Evolutionary conservation across 2,797 vertebrate species (phyloP).

Genomic region (Pangasius mekongensis): DNA sequence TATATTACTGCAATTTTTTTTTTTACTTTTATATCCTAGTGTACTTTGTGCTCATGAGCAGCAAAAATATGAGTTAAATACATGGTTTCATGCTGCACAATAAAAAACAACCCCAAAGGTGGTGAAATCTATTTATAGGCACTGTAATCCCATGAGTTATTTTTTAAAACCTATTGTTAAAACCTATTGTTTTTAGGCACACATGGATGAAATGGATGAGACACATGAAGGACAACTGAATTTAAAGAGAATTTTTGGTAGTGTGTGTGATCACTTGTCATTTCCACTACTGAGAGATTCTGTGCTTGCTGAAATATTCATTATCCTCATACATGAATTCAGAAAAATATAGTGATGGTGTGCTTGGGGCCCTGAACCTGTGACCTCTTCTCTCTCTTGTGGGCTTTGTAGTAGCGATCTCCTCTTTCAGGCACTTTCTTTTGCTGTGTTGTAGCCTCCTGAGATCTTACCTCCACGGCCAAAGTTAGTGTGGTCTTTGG

Average conservation of each 20-base stretch:
- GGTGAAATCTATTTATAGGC: slow-evolving; percentile 3
- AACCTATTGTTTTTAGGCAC: background rate
- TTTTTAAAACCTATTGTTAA: no score
- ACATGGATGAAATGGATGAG: slow-evolving; percentile 63
- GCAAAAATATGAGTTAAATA: background rate
- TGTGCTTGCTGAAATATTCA: slow-evolving; percentile 54
- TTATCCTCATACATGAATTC: slow-evolving; percentile 52
- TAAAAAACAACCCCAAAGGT: slow-evolving; percentile 6
- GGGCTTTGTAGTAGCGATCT: slow-evolving; percentile 39
- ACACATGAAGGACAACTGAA: slow-evolving; percentile 12
- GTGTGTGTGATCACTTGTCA: slow-evolving; percentile 57
- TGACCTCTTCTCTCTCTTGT: slow-evolving; percentile 32
- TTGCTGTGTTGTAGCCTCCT: slow-evolving; percentile 37
- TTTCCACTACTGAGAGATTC: slow-evolving; percentile 40
- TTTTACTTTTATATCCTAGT: background rate
- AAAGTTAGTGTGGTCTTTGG: slow-evolving; percentile 93
- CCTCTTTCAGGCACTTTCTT: slow-evolving; percentile 51
- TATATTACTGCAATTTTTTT: background rate
- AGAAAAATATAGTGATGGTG: slow-evolving; percentile 7
- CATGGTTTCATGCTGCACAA: background rate
- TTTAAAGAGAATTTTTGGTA: slow-evolving; percentile 36
- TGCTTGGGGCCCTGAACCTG: slow-evolving; percentile 31
- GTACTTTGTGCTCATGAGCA: background rate
- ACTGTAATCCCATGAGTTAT: background rate
- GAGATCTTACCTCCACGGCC: slow-evolving; percentile 86